These are phyloP conservation scores for Drosophila niveifrons DNA, from an alignment of 2,888 invertebrate genomes.

Conservation along the genomic window DNA sequence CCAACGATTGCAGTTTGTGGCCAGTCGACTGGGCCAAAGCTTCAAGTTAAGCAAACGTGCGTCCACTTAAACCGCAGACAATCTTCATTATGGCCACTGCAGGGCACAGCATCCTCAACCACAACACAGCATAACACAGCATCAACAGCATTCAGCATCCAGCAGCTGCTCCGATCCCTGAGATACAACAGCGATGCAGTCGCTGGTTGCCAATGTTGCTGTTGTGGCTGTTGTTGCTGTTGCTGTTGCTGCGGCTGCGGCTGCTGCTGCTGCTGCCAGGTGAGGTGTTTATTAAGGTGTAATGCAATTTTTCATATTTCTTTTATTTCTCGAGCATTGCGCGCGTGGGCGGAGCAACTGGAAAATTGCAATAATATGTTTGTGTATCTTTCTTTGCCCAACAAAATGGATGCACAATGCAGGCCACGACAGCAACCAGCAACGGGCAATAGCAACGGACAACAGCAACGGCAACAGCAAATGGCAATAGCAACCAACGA, in stretches of 20 bases:
- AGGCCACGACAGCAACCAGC: conserved; percentile 40
- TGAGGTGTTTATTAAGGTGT: conserved; percentile 83
- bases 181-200: conserved; percentile 48
- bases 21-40: not conserved
- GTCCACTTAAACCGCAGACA: conserved; percentile 81
- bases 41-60: conserved; percentile 61
- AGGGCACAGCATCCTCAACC: conserved; percentile 52
- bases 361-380: conserved; percentile 82
- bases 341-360: conserved; percentile 79
- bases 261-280: conserved; percentile 53
- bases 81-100: conserved; percentile 82
- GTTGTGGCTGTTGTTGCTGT: conserved; percentile 13
- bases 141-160: conserved; percentile 34
- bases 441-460: conserved; percentile 14
- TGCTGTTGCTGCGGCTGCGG: conserved; percentile 7
- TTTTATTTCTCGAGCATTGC: conserved; percentile 45
- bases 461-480: conserved; percentile 12
- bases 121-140: not conserved
- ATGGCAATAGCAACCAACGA: conserved; percentile 16
- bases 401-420: conserved; percentile 79
- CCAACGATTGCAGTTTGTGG: conserved; percentile 19
- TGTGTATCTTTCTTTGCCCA: conserved; percentile 69
- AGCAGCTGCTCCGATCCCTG: conserved; percentile 55
- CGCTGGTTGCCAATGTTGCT: conserved; percentile 18
- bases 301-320: conserved; percentile 75